Base-by-base conservation (phyloP, 2,113 vertebrate genomes). In the Brachirus orientalis region DNA sequence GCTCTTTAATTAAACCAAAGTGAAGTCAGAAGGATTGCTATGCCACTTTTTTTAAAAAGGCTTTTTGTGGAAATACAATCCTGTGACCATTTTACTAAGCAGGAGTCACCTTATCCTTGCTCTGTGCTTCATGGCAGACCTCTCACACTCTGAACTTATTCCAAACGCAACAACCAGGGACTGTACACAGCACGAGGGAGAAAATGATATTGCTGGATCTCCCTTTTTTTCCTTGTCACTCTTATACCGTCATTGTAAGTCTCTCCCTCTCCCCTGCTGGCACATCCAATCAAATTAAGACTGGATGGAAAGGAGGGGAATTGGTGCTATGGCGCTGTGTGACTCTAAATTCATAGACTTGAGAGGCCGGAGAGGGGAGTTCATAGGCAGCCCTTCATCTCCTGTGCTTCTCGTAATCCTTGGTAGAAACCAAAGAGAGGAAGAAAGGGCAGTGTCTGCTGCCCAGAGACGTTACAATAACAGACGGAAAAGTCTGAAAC, bases 401-500 rank as follows among this genome's bases (percentile, higher is more conserved):
- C 63, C 64, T 75, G 67, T 69, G 53, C 65, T 76, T 72, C 58
- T 72, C 20, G 55, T 92, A 93, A 93, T 94, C 91, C 91, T 63
- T 52, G 50, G 64, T 73, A 85, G 91, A 91, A 92, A 93, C 90
- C 60, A 11, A 88, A 92, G 89, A 88, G 82, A 76, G 79, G 88
- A 90, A 92, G 86, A 92, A 92, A 91, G 91, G 74, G 59, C 33
- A 46, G 66, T 17, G 80, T 77, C 80, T 84, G 79, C 81, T 75
- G 62, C 85, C 72, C 54, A 69, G 84, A 79, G 75, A 89, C 77
- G 83, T 80, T 89, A 87, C 83, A 89, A 91, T 91, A 93, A 93
- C 90, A 92, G 71, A 82, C 68, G 55, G 80, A 68, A 84, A 84
- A 28, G 17, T 72, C 62, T 50, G 57, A 35, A 63, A 73, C 37